Evolutionary conservation across 2,797 vertebrate species (phyloP).

Genomic region (Morelia viridis): DNA sequence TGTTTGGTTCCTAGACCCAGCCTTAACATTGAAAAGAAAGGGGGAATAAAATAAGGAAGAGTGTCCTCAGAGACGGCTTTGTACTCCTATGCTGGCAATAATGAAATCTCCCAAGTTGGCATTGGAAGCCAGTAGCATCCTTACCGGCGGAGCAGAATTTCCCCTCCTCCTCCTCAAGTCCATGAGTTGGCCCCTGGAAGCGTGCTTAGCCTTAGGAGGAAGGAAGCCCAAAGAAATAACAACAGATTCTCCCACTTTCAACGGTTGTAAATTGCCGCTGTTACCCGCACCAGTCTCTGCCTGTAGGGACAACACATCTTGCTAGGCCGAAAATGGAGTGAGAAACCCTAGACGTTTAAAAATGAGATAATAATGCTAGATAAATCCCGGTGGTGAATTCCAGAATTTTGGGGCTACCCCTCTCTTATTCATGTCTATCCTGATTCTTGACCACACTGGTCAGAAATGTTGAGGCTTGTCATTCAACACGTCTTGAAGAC

Average conservation of each 20-base stretch:
- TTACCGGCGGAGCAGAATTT: constrained; percentile 75
- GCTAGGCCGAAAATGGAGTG: neutral
- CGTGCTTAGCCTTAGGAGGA: constrained; percentile 51
- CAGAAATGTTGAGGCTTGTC: too few species aligned
- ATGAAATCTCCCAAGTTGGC: constrained; percentile 73
- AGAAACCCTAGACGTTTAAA: too few species aligned
- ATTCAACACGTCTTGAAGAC: neutral
- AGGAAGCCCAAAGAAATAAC: neutral
- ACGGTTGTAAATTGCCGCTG: neutral
- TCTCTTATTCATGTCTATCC: too few species aligned
- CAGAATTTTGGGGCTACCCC: too few species aligned
- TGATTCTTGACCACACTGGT: too few species aligned
- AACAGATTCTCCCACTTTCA: neutral
- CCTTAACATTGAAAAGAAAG: neutral
- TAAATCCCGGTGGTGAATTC: too few species aligned
- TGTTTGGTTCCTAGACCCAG: neutral
- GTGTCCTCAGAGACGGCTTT: neutral
- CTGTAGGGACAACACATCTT: neutral
- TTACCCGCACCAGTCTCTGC: neutral
- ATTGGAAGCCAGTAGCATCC: constrained; percentile 67
- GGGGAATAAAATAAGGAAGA: neutral
- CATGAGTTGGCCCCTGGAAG: constrained; percentile 62
- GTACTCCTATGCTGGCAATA: constrained; percentile 69
- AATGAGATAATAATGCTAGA: too few species aligned
- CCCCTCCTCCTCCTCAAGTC: constrained; percentile 52